Evolutionary conservation across 2,888 invertebrate genomes (phyloP).

Genomic region (Lithophane semibrunnea): DNA sequence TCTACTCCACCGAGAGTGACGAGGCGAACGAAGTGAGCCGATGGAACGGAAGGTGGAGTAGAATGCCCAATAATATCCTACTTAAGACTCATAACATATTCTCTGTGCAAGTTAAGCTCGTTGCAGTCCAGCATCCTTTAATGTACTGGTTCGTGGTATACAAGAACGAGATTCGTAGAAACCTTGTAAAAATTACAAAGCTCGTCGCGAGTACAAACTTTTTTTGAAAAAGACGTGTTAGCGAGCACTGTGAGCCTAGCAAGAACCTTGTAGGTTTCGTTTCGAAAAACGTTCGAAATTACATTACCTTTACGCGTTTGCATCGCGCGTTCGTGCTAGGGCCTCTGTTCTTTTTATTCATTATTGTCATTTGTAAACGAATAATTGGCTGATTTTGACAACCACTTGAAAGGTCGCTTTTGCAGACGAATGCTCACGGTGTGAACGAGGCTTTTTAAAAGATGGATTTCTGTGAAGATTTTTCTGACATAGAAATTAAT

Average conservation of each 20-base stretch:
- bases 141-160: background rate
- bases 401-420: background rate
- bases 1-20: too few relatives aligned
- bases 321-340: background rate
- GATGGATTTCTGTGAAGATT: background rate
- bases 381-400: background rate
- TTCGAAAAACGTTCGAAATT: background rate
- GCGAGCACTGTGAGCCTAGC: background rate
- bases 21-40: too few relatives aligned
- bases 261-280: background rate
- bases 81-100: constrained; percentile 29
- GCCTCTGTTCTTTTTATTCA: background rate
- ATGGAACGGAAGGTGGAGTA: too few relatives aligned
- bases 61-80: too few relatives aligned
- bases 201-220: background rate
- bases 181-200: constrained; percentile 4
- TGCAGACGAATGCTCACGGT: background rate
- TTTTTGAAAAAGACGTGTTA: background rate
- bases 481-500: constrained; percentile 3
- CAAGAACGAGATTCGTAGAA: background rate
- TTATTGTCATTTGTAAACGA: background rate
- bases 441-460: background rate
- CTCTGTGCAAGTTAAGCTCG: constrained; percentile 33
- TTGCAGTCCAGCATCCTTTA: constrained; percentile 22
- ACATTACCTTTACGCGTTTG: background rate